Base-by-base conservation (phyloP, 2,113 vertebrate genomes). In the Hypocryptadius cinnamomeus region DNA sequence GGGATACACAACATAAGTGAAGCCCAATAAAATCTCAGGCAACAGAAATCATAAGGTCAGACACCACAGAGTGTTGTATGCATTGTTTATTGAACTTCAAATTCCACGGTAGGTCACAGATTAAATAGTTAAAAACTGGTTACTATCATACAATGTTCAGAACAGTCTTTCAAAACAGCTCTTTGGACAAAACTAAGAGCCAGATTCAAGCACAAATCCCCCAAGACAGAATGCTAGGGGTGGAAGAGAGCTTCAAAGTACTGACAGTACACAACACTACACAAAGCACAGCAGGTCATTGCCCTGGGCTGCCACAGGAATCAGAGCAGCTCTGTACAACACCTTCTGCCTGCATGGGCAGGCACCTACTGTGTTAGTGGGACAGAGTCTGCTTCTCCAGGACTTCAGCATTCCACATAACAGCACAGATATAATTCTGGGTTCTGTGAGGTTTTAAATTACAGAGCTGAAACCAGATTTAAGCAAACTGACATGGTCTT, bases 51-150 rank as follows among this genome's bases (percentile, higher is more conserved):
- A 91, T 0, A 1, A 86, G 25, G 45, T 76, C 76, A 78, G 76
- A 85, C 68, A 84, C 25, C 56, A 92, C 22, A n/a, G 24, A 40
- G n/a, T 65, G 71, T 50, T 85, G 78, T 79, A 91, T 33, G 15
- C 11, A 15, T 69, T 85, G 21, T 84, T 96, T 96, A 94, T 91
- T 96, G 90, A 96, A 93, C 57, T 89, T 96, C 76, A 71, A 87
- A 90, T 77, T 74, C 48, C 91, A 96, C n/a, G 9, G 85, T 78
- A 95, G 45, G 79, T 54, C 61, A 84, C 35, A 81, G 89, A 92
- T 79, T 86, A 96, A 97, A 95, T 94, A 96, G 84, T 94, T 96
- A 92, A 90, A 91, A 96, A 95, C 35, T 87, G 74, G 79, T 64
- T 91, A 89, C 69, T 92, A 90, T 74, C 28, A 86, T 89, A 91